Conservation (phyloP, 2,113 vertebrate genomes). For the Ctenomys sociabilis region DNA sequence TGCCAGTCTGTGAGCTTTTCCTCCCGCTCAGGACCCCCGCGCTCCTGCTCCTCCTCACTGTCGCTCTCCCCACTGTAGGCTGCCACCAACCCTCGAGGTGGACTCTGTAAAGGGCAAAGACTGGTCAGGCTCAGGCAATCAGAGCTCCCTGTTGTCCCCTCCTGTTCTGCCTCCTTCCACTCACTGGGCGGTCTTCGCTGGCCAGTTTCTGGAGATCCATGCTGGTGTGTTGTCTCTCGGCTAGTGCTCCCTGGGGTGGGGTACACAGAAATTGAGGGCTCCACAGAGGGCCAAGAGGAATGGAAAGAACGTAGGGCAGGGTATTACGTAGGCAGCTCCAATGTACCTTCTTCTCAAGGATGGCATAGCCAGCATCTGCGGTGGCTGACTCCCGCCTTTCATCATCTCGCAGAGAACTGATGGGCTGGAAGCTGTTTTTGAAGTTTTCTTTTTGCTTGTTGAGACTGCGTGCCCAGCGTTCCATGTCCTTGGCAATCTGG, state of each 20-base stretch:
- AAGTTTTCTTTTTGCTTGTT: conserved; percentile 95
- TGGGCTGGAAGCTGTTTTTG: conserved; percentile 86
- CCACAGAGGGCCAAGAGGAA: neutral
- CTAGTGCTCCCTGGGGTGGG: conserved; percentile 88
- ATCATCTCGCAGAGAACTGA: conserved; percentile 85
- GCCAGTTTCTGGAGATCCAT: conserved; percentile 90
- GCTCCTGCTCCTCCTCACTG: conserved; percentile 90
- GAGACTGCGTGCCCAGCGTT: conserved; percentile 94
- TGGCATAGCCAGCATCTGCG: conserved; percentile 93
- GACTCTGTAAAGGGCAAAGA: conserved; percentile 74
- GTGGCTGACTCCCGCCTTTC: conserved; percentile 92
- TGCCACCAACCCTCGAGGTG: conserved; percentile 88
- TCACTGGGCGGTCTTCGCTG: conserved; percentile 88
- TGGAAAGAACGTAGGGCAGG: neutral
- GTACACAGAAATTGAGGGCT: conserved; percentile 37
- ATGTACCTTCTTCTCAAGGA: conserved; percentile 93
- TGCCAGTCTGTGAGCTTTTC: conserved; percentile 93
- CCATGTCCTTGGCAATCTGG: conserved; percentile 96
- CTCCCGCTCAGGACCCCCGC: conserved; percentile 87
- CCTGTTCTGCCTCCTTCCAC: neutral
- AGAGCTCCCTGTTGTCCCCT: neutral
- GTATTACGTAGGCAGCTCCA: neutral
- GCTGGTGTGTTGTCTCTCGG: conserved; percentile 90
- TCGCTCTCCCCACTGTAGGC: conserved; percentile 93
- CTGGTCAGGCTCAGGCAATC: neutral